Percentiles rank a stretch among this genome's conserved stretches.
Conservation (phyloP, 2,113 vertebrate species). For the Xiphorhynchus elegans region DNA sequence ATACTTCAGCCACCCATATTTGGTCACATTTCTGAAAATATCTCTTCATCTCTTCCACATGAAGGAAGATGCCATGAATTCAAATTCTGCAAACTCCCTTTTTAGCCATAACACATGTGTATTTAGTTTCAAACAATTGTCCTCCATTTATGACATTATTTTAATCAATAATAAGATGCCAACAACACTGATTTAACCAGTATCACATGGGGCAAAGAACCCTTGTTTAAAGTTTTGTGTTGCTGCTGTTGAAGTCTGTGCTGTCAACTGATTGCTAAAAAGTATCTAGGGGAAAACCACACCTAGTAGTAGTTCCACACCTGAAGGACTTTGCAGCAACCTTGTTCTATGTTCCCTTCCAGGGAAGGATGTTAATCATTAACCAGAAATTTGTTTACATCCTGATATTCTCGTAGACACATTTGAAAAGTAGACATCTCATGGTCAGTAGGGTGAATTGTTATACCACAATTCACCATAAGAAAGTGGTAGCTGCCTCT, state of each 20-base stretch:
- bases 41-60: neutral
- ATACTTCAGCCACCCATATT: neutral
- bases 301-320: neutral
- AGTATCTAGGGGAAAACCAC: neutral
- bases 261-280: neutral
- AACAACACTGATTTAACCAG: neutral
- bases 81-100: neutral
- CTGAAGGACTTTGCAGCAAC: neutral
- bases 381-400: neutral
- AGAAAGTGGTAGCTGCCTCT: neutral
- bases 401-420: neutral
- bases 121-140: neutral
- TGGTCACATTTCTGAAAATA: neutral
- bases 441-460: neutral
- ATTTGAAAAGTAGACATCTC: neutral
- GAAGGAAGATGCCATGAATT: neutral
- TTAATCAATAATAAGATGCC: neutral
- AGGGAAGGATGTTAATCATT: neutral
- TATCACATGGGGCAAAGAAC: neutral
- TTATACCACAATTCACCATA: neutral
- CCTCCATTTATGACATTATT: neutral
- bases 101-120: neutral
- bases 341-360: neutral
- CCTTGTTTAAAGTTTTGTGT: neutral
- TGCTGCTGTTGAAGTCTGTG: fast-evolving